Evolutionary conservation across 2,888 invertebrate species (phyloP), one percentile per base, ranked within the genome.

Genomic region (Cerceris rybyensis): DNA sequence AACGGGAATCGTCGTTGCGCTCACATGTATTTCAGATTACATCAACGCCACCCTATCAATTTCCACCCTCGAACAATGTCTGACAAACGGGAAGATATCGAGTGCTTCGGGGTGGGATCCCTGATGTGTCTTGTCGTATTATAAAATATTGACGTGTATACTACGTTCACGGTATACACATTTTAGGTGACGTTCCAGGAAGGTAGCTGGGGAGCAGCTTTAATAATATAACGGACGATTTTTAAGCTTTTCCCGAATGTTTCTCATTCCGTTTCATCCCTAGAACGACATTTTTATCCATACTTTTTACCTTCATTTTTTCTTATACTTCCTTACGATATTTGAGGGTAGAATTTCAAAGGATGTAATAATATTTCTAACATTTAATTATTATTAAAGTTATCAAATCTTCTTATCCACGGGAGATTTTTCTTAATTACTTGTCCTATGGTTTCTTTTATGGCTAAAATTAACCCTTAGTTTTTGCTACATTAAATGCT

Each of bases 101-200:
- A 78, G 70, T 70, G 68, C 57, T 76, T 28, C 43, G 70, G 71
- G 59, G 52, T 17, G 71, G 61, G 69, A 69, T 75, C 75, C 68
- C 75, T 70, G 79, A 88, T 85, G 82, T 83, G 83, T 85, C 88
- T 85, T 82, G 83, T 88, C 86, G 87, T 84, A 84, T 88, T 88
- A 86, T 88, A 86, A 88, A 88, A 88, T 88, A 89, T 89, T 88
- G 88, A 88, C 83, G 84, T 82, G 74, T 81, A 71, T 77, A 64
- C 79, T 82, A 75, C 70, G 73, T 82, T 82, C 76, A 70, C 72
- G 80, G 76, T 80, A 74, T 28, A 28, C 78, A 83, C 81, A 78
- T 74, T 82, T 84, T 78, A 86, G 80, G 80, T 80, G 85, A 81
- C 80, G 75, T 57, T 52, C 63, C 64, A 55, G 43, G 58, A 60